Conservation (phyloP, 2,113 vertebrate species). For the Mobula hypostoma region DNA sequence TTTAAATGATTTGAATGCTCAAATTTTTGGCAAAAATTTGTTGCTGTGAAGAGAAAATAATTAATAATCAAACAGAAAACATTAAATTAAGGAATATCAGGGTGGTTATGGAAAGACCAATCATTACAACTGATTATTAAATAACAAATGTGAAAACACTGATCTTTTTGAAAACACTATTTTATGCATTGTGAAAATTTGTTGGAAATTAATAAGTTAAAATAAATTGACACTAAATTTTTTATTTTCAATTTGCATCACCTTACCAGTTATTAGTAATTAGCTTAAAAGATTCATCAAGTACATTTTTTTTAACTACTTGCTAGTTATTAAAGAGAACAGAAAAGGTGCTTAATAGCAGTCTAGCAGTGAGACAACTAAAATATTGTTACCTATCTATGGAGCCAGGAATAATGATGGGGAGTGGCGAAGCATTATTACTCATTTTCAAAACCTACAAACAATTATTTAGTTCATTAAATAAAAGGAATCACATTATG, state of each 20-base stretch:
- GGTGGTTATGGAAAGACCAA: not conserved
- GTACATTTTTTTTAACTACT: not conserved
- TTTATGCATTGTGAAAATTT: not conserved
- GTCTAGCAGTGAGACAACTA: not conserved
- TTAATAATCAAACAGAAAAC: not conserved
- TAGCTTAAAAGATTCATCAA: not conserved
- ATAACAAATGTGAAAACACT: not conserved
- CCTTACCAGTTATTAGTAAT: not conserved
- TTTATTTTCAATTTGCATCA: not conserved
- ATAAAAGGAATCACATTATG: not conserved
- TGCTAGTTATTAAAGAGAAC: not conserved
- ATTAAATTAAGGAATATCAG: not conserved
- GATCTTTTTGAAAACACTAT: not conserved
- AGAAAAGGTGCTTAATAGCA: not conserved
- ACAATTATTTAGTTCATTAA: not conserved
- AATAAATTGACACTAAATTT: not conserved
- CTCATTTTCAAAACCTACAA: not conserved
- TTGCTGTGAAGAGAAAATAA: not conserved
- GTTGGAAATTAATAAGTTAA: not conserved
- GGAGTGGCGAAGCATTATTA: not conserved
- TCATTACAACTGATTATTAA: not conserved
- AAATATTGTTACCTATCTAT: not conserved
- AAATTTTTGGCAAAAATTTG: not conserved
- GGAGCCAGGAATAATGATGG: not conserved
- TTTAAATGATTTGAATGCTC: not conserved